Percentiles rank a stretch among this genome's conserved stretches.
Evolutionary conservation across 2,888 invertebrate genomes (phyloP).

Genomic region (Escarpia spicata): DNA sequence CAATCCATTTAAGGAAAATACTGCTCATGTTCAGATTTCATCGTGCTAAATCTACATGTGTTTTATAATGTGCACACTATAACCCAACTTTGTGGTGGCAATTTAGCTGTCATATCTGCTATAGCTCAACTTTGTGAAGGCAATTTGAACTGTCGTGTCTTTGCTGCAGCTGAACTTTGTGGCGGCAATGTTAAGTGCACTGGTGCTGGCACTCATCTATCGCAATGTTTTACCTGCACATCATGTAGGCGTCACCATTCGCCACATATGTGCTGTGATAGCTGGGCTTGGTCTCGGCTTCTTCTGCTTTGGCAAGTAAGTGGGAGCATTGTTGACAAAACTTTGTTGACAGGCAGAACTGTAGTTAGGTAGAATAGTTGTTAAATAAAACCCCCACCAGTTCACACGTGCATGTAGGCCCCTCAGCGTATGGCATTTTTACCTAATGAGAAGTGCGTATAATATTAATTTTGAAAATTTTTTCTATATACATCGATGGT

Average conservation of each 20-base stretch:
- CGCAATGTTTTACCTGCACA: constrained; percentile 32
- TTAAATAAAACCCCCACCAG: background rate
- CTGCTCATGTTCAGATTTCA: too few species aligned
- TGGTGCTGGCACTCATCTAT: constrained; percentile 35
- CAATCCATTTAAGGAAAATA: too few species aligned
- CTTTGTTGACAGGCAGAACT: background rate
- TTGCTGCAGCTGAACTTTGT: constrained; percentile 42
- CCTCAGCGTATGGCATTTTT: background rate
- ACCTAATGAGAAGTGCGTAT: background rate
- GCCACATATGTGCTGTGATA: constrained; percentile 38
- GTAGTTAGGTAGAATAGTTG: too few species aligned
- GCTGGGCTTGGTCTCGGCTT: constrained; percentile 37
- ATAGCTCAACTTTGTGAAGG: too few species aligned
- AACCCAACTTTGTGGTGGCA: too few species aligned
- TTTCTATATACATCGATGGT: background rate
- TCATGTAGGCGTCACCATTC: constrained; percentile 17
- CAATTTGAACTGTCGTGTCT: constrained; percentile 20
- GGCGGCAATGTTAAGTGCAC: constrained; percentile 36
- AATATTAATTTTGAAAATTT: background rate
- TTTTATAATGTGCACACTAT: too few species aligned
- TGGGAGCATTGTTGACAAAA: background rate
- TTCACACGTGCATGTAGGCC: background rate
- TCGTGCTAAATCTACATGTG: too few species aligned
- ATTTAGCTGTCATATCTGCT: too few species aligned
- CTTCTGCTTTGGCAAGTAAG: constrained; percentile 45